Conservation (phyloP, 2,888 invertebrate species). For the Caenorhabditis plicata region DNA sequence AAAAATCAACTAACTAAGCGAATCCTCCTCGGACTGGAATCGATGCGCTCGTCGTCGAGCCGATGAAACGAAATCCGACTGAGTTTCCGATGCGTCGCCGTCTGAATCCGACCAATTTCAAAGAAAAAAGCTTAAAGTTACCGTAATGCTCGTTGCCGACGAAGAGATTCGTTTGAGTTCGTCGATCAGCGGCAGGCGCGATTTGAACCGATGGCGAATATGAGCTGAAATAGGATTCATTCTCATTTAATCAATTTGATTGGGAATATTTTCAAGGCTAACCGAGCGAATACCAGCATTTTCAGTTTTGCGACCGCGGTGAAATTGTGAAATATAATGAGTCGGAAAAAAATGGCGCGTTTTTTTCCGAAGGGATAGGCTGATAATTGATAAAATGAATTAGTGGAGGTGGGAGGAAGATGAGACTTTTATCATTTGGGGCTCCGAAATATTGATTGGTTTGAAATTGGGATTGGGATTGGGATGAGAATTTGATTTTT, state of each 20-base stretch:
- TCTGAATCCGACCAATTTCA: constrained; percentile 9
- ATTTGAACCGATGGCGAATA: constrained; percentile 35
- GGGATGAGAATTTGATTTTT: too few relatives aligned
- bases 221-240: constrained; percentile 40
- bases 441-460: too few relatives aligned
- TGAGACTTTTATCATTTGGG: too few relatives aligned
- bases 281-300: constrained; percentile 30
- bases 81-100: constrained; percentile 39
- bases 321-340: too few relatives aligned
- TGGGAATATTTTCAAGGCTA: too few relatives aligned
- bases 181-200: constrained; percentile 39
- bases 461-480: too few relatives aligned
- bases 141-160: constrained; percentile 26
- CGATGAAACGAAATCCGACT: constrained; percentile 43
- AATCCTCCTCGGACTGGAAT: constrained; percentile 23
- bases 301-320: too few relatives aligned
- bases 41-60: constrained; percentile 21
- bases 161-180: constrained; percentile 38
- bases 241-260: too few relatives aligned
- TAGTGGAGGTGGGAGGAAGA: constrained; percentile 1
- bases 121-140: too few relatives aligned
- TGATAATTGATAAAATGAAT: constrained; percentile 1
- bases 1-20: neutral
- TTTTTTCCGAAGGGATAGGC: neutral
- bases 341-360: too few relatives aligned